These are phyloP conservation scores for Strix aluco DNA, from an alignment of 2,113 vertebrate genomes.

Conservation along the genomic window DNA sequence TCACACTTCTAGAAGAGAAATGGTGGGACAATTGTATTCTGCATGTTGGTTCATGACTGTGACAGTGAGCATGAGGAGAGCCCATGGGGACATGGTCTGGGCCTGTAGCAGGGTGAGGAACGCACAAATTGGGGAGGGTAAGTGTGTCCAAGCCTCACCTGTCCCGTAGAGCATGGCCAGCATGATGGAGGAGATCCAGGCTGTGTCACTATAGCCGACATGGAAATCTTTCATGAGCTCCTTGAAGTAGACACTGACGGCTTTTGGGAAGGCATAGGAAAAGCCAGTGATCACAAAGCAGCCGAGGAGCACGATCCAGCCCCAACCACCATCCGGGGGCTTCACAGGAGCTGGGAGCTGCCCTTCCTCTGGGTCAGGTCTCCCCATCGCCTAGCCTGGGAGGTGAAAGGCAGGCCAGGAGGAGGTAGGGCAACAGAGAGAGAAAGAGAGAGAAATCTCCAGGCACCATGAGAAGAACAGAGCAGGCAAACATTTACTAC, in stretches of 20 bases:
- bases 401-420: neutral
- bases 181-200: constrained; percentile 85
- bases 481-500: neutral
- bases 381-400: constrained; percentile 62
- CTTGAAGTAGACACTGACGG: constrained; percentile 81
- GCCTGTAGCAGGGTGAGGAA: neutral
- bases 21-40: neutral
- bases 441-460: neutral
- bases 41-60: neutral
- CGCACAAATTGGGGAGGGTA: neutral
- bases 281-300: constrained; percentile 81
- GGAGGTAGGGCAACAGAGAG: neutral
- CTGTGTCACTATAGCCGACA: constrained; percentile 81
- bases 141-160: constrained; percentile 56
- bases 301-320: constrained; percentile 75
- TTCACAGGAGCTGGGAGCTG: constrained; percentile 34
- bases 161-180: constrained; percentile 82
- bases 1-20: neutral
- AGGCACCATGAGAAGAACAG: neutral
- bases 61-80: neutral
- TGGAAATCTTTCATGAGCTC: constrained; percentile 80
- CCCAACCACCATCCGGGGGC: constrained; percentile 80
- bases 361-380: constrained; percentile 40
- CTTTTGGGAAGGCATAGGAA: constrained; percentile 82
- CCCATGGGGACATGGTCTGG: neutral